Conservation (phyloP, 2,113 vertebrate species). For the Trematomus loennbergii region DNA sequence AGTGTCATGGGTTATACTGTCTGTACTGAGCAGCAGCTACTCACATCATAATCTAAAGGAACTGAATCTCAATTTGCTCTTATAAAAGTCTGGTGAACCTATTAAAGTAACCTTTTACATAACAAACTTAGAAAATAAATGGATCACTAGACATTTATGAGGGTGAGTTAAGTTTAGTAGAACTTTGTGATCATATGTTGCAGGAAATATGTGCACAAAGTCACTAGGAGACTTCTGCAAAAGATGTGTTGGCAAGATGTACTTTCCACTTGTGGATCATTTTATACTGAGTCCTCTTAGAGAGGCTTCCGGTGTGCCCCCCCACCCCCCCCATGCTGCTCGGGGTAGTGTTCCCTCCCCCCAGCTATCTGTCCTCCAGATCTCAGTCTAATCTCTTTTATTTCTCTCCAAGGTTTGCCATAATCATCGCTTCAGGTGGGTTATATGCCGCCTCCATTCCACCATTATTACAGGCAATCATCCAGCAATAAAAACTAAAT, state of each 20-base stretch:
- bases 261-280: not conserved
- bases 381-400: constrained; percentile 67
- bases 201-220: not conserved
- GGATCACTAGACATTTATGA: not conserved
- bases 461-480: constrained; percentile 49
- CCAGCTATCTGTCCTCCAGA: constrained; percentile 25
- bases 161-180: not conserved
- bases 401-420: constrained; percentile 45
- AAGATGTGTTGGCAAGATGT: not conserved
- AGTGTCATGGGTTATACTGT: constrained; percentile 1
- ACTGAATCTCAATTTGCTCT: constrained; percentile 34
- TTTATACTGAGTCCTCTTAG: constrained; percentile 15
- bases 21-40: constrained; percentile 15
- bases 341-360: constrained; percentile 10
- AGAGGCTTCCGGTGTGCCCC: not conserved
- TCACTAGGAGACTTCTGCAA: not conserved
- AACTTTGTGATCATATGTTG: not conserved
- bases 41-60: constrained; percentile 24
- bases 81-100: not conserved
- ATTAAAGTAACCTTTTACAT: not conserved
- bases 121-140: not conserved
- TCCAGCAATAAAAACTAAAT: constrained; percentile 57
- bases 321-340: constrained; percentile 1
- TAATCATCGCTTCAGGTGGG: constrained; percentile 36
- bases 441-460: constrained; percentile 25